Base-by-base conservation (phyloP, 2,888 invertebrate genomes). In the Labia minor region DNA sequence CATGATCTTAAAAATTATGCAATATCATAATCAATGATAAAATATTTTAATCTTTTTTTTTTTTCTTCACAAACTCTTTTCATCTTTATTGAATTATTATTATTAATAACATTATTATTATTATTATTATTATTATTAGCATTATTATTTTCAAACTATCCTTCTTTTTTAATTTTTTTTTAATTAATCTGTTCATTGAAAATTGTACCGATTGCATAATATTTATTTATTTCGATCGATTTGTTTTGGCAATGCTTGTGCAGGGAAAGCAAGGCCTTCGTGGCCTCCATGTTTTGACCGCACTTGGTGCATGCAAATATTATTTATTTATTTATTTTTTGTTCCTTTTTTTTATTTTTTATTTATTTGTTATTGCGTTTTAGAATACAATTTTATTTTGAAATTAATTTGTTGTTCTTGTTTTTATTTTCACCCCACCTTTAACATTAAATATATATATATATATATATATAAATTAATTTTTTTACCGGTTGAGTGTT, bases 271-370 rank as follows among this genome's bases (percentile, higher is more conserved):
- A 11, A 49, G 16, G 49, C n/a, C 33, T 16, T 49, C 49, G 16
- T 49, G 49, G 49, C 49, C 49, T 49, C 49, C 49, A 49, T 49
- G 49, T 49, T 49, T 49, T 49, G 49, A 49, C 49, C 49, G 49
- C 49, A 49, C 49, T 49, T 33, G n/a, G 49, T 49, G 49, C 16
- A 49, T 10, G 49, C 49, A 49, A 49, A 49, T 49, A n/a, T 49
- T 49, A n/a, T 33, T 33, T 33, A n/a, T 33, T 33, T 33, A 8
- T 33, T 8, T 33, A 33, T 33, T 33, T 33, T 6, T 33, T 33
- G 11, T 33, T 33, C 6, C 33, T 6, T 33, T 33, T 33, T 33
- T n/a, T n/a, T n/a, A 8, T 33, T 33, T 33, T 33, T 33, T 33
- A 8, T 33, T 8, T 33, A 33, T 49, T 49, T 49, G 49, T 49